Conservation (phyloP, 2,113 vertebrate species). For the Limanda limanda region DNA sequence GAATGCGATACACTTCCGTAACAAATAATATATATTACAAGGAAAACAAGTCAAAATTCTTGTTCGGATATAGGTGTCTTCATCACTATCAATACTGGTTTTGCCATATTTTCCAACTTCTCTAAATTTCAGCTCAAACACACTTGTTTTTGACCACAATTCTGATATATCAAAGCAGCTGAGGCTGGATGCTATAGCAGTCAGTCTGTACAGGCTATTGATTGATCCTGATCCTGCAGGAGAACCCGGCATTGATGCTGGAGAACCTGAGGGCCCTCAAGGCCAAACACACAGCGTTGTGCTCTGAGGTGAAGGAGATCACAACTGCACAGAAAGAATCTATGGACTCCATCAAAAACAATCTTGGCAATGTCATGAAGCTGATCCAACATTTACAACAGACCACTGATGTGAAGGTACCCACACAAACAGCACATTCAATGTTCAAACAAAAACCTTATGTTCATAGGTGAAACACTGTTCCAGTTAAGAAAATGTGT, state of each 20-base stretch:
- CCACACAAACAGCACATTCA: too few species aligned
- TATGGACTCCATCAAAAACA: conserved; percentile 82
- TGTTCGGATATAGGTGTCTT: too few species aligned
- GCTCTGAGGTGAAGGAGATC: conserved; percentile 81
- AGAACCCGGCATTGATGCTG: conserved; percentile 86
- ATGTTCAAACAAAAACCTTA: neutral
- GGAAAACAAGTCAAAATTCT: too few species aligned
- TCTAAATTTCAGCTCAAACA: neutral
- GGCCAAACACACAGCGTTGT: conserved; percentile 83
- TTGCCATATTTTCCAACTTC: neutral
- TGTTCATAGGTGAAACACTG: neutral
- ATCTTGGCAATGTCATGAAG: conserved; percentile 78
- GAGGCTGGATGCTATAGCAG: neutral
- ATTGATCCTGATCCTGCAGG: conserved; percentile 74
- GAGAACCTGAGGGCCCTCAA: conserved; percentile 86
- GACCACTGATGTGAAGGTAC: conserved; percentile 82
- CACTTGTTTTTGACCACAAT: too few species aligned
- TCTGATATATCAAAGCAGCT: neutral
- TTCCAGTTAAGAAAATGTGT: neutral
- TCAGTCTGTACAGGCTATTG: neutral
- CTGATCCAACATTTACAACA: conserved; percentile 82
- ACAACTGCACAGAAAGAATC: conserved; percentile 83
- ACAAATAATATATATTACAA: too few species aligned
- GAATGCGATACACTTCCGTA: too few species aligned
- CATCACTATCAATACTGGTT: neutral